Base-by-base conservation (phyloP, 1,140 invertebrate species). In the Epicauta chinensis region DNA sequence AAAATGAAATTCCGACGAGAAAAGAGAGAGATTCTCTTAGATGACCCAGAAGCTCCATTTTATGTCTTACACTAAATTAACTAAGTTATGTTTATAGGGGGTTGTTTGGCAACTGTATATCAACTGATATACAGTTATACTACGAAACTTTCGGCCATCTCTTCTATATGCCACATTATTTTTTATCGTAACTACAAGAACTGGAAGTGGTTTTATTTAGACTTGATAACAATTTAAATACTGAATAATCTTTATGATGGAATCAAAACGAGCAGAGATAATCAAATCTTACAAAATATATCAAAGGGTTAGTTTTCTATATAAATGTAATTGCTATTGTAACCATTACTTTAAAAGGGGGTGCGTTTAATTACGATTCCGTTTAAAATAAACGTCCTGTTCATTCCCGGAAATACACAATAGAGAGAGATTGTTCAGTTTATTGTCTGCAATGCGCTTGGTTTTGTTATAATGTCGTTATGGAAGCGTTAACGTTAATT, bases 31-130 rank as follows among this genome's bases (percentile, higher is more conserved):
- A 46, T 37, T 62, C 53, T 58, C 58, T 47, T n/a, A n/a, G 23
- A 58, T 51, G 59, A 57, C 61, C 48, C 53, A 58, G 55, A 58
- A 62, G 49, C 62, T 63, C 54, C 49, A 49, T 37, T 65, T 67
- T 65, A 67, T 62, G 62, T 58, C 58, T 61, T 55, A 58, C 63
- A 60, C 59, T 64, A 67, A 67, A 67, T 67, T 67, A 67, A 67
- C 58, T 64, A 60, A 60, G 65, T 66, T 66, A 66, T 66, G 65
- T 66, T 65, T 63, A 64, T 65, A 58, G 62, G 61, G 59, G 23
- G 23, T 59, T 62, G 60, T 64, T 62, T 59, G 58, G 61, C 57
- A 62, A 58, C 55, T 55, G 62, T 64, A 62, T 64, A 58, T 65
- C 55, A 59, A 51, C 40, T 60, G 60, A 59, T 57, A 58, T 57